These are phyloP conservation scores for Cliona cf. orientalis DNA, from an alignment of 37 sponge, comb jelly and placozoan genomes.

Conservation along the genomic window DNA sequence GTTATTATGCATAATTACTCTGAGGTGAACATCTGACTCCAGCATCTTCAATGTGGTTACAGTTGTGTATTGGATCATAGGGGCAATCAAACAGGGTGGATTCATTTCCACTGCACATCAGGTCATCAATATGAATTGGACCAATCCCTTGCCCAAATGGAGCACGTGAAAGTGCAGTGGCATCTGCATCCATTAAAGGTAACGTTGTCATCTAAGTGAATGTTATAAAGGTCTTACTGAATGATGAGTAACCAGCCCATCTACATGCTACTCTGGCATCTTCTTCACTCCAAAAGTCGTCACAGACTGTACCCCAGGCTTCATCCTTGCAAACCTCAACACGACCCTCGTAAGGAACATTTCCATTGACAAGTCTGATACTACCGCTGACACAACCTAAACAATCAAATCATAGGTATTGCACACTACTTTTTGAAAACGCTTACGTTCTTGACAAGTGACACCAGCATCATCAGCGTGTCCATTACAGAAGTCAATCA, in stretches of 20 bases:
- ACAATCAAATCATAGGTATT: no score
- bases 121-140: constrained; percentile 35
- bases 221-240: neutral
- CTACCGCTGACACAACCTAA: constrained; percentile 5
- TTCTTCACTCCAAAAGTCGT: constrained; percentile 22
- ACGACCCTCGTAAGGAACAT: constrained; percentile 17
- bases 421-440: neutral
- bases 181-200: constrained; percentile 3
- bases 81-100: constrained; percentile 3
- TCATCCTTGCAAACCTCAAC: constrained; percentile 31
- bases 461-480: constrained; percentile 41
- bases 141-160: constrained; percentile 29
- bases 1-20: neutral
- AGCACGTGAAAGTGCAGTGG: neutral
- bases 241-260: constrained; percentile 32
- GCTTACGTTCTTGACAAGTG: constrained; percentile 20
- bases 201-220: neutral
- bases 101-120: constrained; percentile 36
- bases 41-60: constrained; percentile 56
- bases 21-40: constrained; percentile 29
- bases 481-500: constrained; percentile 22
- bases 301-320: constrained; percentile 52
- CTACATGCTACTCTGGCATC: constrained; percentile 52
- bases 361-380: constrained; percentile 27
- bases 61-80: neutral